These are phyloP conservation scores for Podarcis muralis DNA, from an alignment of 2,113 vertebrate genomes.

Conservation along the genomic window DNA sequence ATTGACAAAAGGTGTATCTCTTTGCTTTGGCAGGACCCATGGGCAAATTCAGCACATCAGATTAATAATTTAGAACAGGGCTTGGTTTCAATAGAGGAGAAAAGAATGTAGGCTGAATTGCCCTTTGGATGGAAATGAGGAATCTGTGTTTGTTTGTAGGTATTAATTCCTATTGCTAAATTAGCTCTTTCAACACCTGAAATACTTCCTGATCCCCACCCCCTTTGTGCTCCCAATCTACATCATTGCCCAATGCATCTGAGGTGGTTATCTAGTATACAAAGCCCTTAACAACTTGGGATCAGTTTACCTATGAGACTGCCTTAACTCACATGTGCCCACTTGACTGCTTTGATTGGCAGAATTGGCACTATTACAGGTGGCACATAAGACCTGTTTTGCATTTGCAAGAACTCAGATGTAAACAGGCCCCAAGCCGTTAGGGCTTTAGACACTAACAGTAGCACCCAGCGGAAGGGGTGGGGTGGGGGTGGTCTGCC, in stretches of 20 bases:
- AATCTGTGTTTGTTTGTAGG: conserved; percentile 14
- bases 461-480: no score
- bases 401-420: not conserved
- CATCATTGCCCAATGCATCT: not conserved
- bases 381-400: not conserved
- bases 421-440: not conserved
- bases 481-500: no score
- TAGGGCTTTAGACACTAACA: not conserved
- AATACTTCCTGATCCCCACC: not conserved
- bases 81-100: not conserved
- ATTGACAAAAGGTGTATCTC: conserved; percentile 20
- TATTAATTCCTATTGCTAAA: not conserved
- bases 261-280: not conserved
- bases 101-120: not conserved
- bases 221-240: not conserved
- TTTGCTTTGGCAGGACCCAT: conserved; percentile 10
- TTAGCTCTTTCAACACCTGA: not conserved
- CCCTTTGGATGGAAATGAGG: not conserved
- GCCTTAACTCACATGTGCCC: no score
- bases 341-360: no score
- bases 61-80: not conserved
- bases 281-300: no score
- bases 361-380: no score
- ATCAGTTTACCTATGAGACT: no score
- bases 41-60: not conserved